Base-by-base conservation (phyloP, 2,888 invertebrate species). In the Leptarthrus brevirostris region DNA sequence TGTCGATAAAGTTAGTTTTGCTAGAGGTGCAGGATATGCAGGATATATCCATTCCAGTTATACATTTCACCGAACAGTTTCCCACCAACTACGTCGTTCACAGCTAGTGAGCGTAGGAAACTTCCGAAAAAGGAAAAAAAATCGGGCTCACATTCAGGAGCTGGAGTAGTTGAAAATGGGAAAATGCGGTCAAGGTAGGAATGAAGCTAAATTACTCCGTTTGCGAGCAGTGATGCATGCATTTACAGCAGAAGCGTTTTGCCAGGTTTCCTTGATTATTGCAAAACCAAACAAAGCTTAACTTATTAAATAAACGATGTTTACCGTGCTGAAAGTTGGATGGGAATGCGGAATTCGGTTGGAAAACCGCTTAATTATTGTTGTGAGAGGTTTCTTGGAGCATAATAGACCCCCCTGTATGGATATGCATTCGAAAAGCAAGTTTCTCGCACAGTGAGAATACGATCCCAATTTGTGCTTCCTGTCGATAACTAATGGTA, bases 401-500 rank as follows among this genome's bases (percentile, higher is more conserved):
- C n/a, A 12, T 40, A 40, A 40, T 12, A n/a, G 40, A 12, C 40
- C 12, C 40, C 40, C 30, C n/a, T n/a, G n/a, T 30, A 8, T 30
- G 30, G 8, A 30, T 30, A n/a, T 40, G 40, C 40, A 3, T 12
- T 40, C 12, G 8, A 40, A 40, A 6, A 12, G 12, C 36, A 12
- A 20, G 56, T 36, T 20, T 18, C 18, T 16, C 36, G 12, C 36
- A 58, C 66, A 74, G 72, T 74, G 72, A 74, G 74, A 72, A 74
- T 74, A 74, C 72, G 74, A 74, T 66, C 72, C 66, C 74, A 74
- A 74, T 74, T 74, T 74, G 74, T 72, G 74, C 66, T 71, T 74
- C 71, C 74, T 71, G 71, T 47, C 71, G 72, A 64, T 71, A 49
- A 53, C 71, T 74, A 74, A 74, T 74, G 72, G 72, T 52, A 64